These are phyloP conservation scores for Tiliacea aurago DNA, from an alignment of 2,888 invertebrate genomes.

Conservation along the genomic window DNA sequence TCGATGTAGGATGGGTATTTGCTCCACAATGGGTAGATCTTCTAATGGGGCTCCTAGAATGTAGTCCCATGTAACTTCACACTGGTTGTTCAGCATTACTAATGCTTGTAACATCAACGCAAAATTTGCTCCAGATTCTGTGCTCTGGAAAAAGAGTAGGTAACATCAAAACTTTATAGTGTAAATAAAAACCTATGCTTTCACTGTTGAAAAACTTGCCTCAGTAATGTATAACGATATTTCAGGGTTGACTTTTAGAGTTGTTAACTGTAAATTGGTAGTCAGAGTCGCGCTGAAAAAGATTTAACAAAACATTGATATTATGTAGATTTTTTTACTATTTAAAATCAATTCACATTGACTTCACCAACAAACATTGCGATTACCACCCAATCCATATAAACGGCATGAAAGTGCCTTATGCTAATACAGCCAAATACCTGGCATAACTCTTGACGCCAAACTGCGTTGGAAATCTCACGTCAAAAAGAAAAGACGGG, in stretches of 20 bases:
- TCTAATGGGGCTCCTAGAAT: slow-evolving; percentile 93
- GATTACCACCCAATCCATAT: no score
- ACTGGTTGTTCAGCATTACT: slow-evolving; percentile 93
- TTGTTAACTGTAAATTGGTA: slow-evolving; percentile 81
- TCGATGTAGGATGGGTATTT: slow-evolving; percentile 94
- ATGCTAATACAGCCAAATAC: no score
- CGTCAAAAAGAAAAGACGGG: no score
- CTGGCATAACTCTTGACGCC: no score
- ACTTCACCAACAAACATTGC: no score
- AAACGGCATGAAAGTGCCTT: no score
- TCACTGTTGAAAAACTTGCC: no score
- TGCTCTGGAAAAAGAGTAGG: slow-evolving; percentile 85
- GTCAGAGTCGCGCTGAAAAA: slow-evolving; percentile 81
- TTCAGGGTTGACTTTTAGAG: slow-evolving; percentile 82
- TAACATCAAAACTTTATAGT: no score
- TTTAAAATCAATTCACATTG: no score
- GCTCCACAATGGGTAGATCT: slow-evolving; percentile 95
- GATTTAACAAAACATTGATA: not conserved
- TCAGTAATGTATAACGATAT: slow-evolving; percentile 83
- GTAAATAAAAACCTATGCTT: no score
- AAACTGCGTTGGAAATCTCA: no score
- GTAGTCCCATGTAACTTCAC: slow-evolving; percentile 93
- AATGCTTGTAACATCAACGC: slow-evolving; percentile 92
- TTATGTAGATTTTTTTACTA: not conserved
- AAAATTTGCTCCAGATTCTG: slow-evolving; percentile 91